A percentile compares a stretch with the other conserved stretches of the same genome.
phyloP scores from a whole-genome alignment of 2,888 invertebrate genomes.

The Cartodere bifasciata region DNA sequence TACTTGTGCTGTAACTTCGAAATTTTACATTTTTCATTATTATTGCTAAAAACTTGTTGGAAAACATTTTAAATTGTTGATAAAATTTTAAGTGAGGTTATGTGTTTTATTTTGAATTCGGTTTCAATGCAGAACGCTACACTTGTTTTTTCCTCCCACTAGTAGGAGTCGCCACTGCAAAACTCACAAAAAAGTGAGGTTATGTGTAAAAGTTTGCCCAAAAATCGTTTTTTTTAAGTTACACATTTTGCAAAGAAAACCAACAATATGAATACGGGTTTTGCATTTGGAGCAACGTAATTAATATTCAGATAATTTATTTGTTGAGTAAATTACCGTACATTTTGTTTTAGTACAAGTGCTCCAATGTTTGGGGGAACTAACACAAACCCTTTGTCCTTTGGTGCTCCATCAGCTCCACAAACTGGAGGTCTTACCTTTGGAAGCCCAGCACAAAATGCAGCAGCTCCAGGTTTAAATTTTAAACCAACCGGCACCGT shows the following conservation, averaged over 20 bases:
- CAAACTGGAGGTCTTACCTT: slow-evolving; percentile 15
- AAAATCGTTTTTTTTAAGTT: too few relatives aligned
- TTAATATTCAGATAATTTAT: slow-evolving; percentile 6
- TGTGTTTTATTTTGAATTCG: too few relatives aligned
- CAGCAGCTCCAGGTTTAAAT: slow-evolving; percentile 23
- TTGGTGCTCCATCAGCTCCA: slow-evolving; percentile 6
- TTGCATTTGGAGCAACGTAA: slow-evolving; percentile 17
- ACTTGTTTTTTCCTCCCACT: too few relatives aligned
- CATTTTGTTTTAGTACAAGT: too few relatives aligned
- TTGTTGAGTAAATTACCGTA: slow-evolving; percentile 1
- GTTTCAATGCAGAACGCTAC: too few relatives aligned
- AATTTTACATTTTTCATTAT: slow-evolving; percentile 3
- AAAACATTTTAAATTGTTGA: slow-evolving; percentile 4
- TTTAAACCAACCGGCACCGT: slow-evolving; percentile 8
- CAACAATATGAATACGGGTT: slow-evolving; percentile 17
- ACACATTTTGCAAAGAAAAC: not conserved
- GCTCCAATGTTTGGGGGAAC: slow-evolving; percentile 25
- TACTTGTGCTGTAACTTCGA: slow-evolving; percentile 5
- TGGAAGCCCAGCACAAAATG: slow-evolving; percentile 20
- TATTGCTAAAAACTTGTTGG: not conserved
- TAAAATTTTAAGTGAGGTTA: not conserved
- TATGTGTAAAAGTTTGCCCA: too few relatives aligned
- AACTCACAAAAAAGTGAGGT: too few relatives aligned
- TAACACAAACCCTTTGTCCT: slow-evolving; percentile 15
- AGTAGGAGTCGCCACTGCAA: too few relatives aligned